These are phyloP conservation scores for Leptodactylus fuscus DNA, from an alignment of 2,113 vertebrate genomes.

Conservation along the genomic window DNA sequence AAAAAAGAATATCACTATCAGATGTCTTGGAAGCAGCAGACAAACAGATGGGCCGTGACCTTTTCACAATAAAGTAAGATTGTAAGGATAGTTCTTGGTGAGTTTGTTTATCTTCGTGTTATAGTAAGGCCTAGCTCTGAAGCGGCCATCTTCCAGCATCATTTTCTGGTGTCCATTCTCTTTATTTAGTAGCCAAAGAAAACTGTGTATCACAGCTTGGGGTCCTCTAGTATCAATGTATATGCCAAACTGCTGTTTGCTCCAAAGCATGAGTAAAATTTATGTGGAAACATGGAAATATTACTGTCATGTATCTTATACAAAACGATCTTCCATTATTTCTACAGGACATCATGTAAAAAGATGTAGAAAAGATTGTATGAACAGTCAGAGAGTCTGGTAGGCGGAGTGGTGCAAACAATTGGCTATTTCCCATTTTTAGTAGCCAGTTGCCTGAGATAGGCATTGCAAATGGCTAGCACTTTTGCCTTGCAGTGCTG, in stretches of 20 bases:
- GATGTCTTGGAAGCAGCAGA: conserved; percentile 67
- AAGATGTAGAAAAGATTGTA: background rate
- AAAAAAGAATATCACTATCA: conserved; percentile 68
- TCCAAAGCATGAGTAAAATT: conserved; percentile 5
- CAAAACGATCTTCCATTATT: background rate
- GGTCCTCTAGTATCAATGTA: conserved; percentile 27
- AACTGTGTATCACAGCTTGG: conserved; percentile 43
- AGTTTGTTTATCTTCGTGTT: conserved; percentile 64
- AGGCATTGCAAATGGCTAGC: too few species aligned
- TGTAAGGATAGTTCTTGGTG: conserved; percentile 63
- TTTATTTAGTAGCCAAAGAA: conserved; percentile 57
- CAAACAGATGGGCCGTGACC: conserved; percentile 67
- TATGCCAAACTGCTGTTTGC: conserved; percentile 57
- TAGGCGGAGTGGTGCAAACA: too few species aligned
- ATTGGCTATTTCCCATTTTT: too few species aligned
- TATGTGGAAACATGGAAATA: background rate
- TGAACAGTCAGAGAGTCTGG: too few species aligned
- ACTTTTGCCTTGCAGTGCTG: too few species aligned
- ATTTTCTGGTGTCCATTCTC: conserved; percentile 44
- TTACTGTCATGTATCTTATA: background rate
- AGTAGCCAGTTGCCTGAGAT: too few species aligned
- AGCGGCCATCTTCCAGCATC: conserved; percentile 55
- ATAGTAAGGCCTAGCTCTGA: conserved; percentile 59
- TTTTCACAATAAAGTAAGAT: conserved; percentile 66
- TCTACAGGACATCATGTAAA: background rate